Conservation (phyloP, 2,113 vertebrate genomes). For the Forbesichthys papilliferus region DNA sequence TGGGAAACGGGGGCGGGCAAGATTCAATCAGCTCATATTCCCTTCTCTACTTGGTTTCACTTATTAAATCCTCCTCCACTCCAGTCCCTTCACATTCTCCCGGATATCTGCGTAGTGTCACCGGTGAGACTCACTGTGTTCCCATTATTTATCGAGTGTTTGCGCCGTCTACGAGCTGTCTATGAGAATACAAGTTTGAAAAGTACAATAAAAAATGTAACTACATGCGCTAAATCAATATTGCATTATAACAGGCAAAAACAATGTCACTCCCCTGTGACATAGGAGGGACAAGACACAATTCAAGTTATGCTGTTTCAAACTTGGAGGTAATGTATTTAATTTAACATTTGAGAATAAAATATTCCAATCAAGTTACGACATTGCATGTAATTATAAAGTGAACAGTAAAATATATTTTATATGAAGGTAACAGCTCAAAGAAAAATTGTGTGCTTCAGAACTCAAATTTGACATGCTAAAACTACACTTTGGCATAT, state of each 20-base stretch:
- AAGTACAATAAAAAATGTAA: background rate
- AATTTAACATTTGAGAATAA: background rate
- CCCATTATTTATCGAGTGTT: background rate
- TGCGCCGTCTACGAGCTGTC: background rate
- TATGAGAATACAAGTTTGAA: background rate
- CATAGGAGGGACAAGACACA: background rate
- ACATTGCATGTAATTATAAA: too few relatives aligned
- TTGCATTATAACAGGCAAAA: slow-evolving; percentile 6
- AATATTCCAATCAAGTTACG: too few relatives aligned
- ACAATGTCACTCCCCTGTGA: slow-evolving; percentile 1
- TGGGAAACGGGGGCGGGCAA: background rate
- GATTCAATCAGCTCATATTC: background rate
- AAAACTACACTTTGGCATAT: too few relatives aligned
- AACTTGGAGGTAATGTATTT: background rate
- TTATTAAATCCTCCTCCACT: background rate
- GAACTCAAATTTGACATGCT: too few relatives aligned
- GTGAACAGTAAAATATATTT: too few relatives aligned
- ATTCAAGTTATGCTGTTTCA: background rate
- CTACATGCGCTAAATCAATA: slow-evolving; percentile 5
- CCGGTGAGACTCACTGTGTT: background rate
- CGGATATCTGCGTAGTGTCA: background rate
- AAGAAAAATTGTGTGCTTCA: too few relatives aligned
- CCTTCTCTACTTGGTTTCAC: background rate
- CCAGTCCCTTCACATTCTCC: background rate
- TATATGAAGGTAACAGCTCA: too few relatives aligned